Evolutionary conservation across 2,113 vertebrate genomes (phyloP).

Genomic region (Macrotis lagotis): DNA sequence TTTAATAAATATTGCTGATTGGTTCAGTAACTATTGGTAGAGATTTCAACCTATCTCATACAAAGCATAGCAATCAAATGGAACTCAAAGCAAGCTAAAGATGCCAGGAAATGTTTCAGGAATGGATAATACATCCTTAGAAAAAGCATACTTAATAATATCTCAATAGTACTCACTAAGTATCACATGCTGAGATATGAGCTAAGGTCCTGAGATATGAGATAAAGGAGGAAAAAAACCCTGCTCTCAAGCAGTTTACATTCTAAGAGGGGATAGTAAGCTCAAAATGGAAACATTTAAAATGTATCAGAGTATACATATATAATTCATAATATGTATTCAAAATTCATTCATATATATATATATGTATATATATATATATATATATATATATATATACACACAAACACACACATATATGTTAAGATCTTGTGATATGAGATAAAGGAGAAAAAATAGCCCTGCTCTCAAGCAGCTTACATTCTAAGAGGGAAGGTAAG

Average conservation of each 20-base stretch:
- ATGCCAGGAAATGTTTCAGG: not conserved
- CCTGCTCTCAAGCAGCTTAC: not conserved
- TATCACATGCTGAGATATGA: not conserved
- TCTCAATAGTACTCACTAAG: not conserved
- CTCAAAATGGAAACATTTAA: no score
- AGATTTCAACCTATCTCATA: not conserved
- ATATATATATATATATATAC: no score
- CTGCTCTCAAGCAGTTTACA: not conserved
- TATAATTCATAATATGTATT: no score
- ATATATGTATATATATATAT: no score
- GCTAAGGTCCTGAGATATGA: no score
- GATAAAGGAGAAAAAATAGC: not conserved
- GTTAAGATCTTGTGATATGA: no score
- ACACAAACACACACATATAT: no score
- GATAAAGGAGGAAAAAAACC: not conserved
- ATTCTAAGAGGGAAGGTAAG: not conserved
- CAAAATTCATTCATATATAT: no score
- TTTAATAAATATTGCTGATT: not conserved
- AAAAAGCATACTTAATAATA: not conserved
- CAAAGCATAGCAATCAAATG: not conserved
- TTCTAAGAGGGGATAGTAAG: not conserved
- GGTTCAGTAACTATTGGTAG: not conserved
- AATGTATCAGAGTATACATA: no score
- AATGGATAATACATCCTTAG: not conserved
- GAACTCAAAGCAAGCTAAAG: not conserved